Base-by-base conservation (phyloP, 2,888 invertebrate genomes). In the Ophion slaviceki region DNA sequence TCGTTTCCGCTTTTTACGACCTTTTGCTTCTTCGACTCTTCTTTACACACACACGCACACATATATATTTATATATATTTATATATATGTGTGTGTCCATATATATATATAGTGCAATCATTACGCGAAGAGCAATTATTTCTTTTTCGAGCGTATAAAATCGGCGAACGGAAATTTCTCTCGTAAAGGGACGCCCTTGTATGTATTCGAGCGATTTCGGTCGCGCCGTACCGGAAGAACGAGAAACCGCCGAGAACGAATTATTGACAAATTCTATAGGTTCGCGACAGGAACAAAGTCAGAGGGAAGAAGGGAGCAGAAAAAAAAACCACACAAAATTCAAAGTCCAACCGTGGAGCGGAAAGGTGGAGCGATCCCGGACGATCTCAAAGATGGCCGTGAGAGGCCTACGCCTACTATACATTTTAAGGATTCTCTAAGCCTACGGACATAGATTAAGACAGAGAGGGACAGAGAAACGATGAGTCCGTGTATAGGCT, bases 371-470 rank as follows among this genome's bases (percentile, higher is more conserved):
- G 89, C 89, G 80, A 85, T 71, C 61, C 47, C 72, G 57, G 64
- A 47, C 68, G 68, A 82, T 72, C 68, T 76, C 75, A 89, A 90
- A 90, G 87, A 90, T 90, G 90, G 90, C 90, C 86, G 88, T 82
- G 71, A 64, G 67, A 74, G 59, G 82, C 80, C 78, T 81, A 87
- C 87, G 86, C 86, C 86, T 86, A 88, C 77, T 84, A 74, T 68
- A 77, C 40, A 45, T 79, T 71, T 59, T 79, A 59, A 75, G 72
- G 78, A 86, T 85, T 80, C 80, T 80, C 82, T 72, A 70, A 64
- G 11, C 74, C 76, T 57, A 70, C 61, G 74, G 7, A 71, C 45
- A 47, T 24, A 72, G 47, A 57, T 47, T 24, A 24, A 20, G 8
- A n/a, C 11, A 61, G 8, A 20, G 61, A 20, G 61, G 8, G 20